These are phyloP conservation scores for Caenorhabditis macrosperma DNA, from an alignment of 2,888 invertebrate species.

Conservation along the genomic window DNA sequence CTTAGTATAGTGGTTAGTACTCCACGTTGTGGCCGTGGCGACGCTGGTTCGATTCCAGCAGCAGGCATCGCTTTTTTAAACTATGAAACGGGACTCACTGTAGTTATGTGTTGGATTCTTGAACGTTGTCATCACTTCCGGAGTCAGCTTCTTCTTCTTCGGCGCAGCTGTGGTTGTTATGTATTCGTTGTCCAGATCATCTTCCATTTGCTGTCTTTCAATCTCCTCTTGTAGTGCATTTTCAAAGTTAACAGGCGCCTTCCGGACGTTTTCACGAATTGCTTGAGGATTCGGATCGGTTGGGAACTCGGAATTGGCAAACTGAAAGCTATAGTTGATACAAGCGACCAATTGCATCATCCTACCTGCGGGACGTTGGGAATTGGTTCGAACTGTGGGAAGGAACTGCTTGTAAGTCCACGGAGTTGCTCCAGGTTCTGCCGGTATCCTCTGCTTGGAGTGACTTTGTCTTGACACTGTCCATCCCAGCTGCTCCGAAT, in stretches of 20 bases:
- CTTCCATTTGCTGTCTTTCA: slow-evolving; percentile 45
- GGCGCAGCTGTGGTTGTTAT: slow-evolving; percentile 35
- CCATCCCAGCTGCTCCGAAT: slow-evolving; percentile 63
- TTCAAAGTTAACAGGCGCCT: slow-evolving; percentile 52
- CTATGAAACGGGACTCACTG: too few species aligned
- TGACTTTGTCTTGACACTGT: slow-evolving; percentile 53
- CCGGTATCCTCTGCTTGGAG: slow-evolving; percentile 59
- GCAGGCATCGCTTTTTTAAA: slow-evolving; percentile 32
- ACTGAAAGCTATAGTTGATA: slow-evolving; percentile 18
- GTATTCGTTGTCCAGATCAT: slow-evolving; percentile 36
- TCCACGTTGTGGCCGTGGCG: slow-evolving; percentile 78
- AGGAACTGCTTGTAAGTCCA: not conserved
- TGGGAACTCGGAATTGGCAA: slow-evolving; percentile 37
- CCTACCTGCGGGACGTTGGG: slow-evolving; percentile 44
- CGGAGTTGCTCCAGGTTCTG: slow-evolving; percentile 36
- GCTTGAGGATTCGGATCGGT: slow-evolving; percentile 22
- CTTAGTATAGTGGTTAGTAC: slow-evolving; percentile 76
- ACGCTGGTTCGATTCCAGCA: slow-evolving; percentile 51
- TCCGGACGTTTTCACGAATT: slow-evolving; percentile 25
- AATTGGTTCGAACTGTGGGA: not conserved
- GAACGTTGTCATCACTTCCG: slow-evolving; percentile 40
- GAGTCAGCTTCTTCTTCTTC: slow-evolving; percentile 27
- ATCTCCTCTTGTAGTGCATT: slow-evolving; percentile 36
- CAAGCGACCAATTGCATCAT: too few species aligned
- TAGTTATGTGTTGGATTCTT: slow-evolving; percentile 52